A percentile compares a stretch with the other conserved stretches of the same genome.
Conservation (phyloP, 2,113 vertebrate species). For the Cynoglossus semilaevis region DNA sequence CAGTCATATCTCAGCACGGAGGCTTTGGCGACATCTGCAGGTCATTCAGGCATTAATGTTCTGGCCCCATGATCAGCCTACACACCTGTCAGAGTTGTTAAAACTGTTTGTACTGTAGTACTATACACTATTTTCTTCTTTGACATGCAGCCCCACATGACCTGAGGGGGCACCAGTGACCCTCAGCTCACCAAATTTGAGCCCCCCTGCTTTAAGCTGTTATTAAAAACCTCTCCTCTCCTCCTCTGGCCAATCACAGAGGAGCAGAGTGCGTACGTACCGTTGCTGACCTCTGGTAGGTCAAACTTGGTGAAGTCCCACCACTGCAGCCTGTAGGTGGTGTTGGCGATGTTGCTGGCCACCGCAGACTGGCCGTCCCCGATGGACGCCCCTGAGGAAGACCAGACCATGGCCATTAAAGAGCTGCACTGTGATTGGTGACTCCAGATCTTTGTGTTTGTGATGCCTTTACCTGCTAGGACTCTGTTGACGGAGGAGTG, state of each 20-base stretch:
- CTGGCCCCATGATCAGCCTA: no score
- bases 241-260: neutral
- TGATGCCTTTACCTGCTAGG: conserved; percentile 83
- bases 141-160: no score
- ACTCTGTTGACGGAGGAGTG: conserved; percentile 98
- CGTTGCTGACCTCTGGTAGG: conserved; percentile 98
- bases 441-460: no score
- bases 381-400: conserved; percentile 87
- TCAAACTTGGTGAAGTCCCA: conserved; percentile 99
- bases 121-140: no score
- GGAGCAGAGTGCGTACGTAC: conserved; percentile 56
- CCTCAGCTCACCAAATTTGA: no score
- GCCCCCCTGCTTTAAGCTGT: no score
- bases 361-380: conserved; percentile 97
- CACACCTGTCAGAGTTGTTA: no score
- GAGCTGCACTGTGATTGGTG: no score
- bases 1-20: neutral
- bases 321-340: conserved; percentile 97
- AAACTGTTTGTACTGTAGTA: no score
- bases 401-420: neutral
- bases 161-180: no score
- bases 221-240: neutral
- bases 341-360: conserved; percentile 98
- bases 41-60: neutral
- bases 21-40: no score